Base-by-base conservation (phyloP, 2,888 invertebrate species). In the Agriopis marginaria region DNA sequence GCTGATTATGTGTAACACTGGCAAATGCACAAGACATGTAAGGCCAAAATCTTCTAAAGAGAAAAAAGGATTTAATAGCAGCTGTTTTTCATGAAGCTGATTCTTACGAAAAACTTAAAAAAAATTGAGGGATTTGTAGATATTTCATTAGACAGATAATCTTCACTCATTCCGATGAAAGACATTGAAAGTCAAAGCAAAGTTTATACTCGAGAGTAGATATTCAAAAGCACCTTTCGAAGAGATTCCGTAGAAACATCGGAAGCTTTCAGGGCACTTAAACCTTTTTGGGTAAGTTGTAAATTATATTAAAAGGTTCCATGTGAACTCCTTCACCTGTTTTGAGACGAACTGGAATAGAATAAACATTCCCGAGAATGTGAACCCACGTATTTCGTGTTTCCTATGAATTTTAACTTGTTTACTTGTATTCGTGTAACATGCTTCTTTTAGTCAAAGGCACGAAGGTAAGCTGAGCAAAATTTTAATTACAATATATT, bases 281-380 rank as follows among this genome's bases (percentile, higher is more conserved):
- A 77, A 80, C 79, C 81, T 80, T 83, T 79, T 75, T 68, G 76
- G 76, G 80, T 79, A 80, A 83, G 80, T 83, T 84, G 80, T 82
- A 84, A 84, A 85, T 84, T 81, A 82, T 79, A 82, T 80, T 84
- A 81, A 84, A 82, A 84, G 81, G 79, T 75, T 83, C 63, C 81
- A 82, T 84, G 84, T 81, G 84, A 84, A 84, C 75, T 72, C 55
- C 62, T 71, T 77, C 85, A 85, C 82, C 84, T 84, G 84, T 74
- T 77, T 60, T 58, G 14, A 60, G 47, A 44, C 76, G 73, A 76
- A 72, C 75, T 74, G 59, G 66, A 61, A 63, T 63, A 71, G 70
- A 79, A 80, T 81, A 82, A 81, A 81, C 78, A 80, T 79, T 73
- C 72, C 64, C 65, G 75, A 75, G 71, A 65, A 73, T 66, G 58